phyloP scores from a whole-genome alignment of 2,888 invertebrate species.

The Sipha maydis region DNA sequence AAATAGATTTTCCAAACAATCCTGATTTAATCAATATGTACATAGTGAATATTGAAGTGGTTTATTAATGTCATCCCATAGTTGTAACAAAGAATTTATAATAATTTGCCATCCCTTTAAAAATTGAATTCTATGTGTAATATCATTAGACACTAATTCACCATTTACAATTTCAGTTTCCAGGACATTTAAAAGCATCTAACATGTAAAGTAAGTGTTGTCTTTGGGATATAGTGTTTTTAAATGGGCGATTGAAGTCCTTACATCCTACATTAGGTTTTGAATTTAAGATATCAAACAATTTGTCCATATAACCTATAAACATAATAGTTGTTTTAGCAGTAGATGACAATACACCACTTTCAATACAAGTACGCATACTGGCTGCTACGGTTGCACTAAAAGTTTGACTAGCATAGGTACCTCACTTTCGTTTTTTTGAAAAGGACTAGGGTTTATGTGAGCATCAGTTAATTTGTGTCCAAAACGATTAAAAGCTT shows the following conservation, averaged over 20 bases:
- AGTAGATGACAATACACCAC: no score
- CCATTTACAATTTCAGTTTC: background rate
- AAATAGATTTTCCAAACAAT: slow-evolving; percentile 4
- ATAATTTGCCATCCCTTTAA: background rate
- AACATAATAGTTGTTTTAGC: background rate
- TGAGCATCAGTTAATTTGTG: slow-evolving; percentile 18
- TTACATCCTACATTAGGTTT: background rate
- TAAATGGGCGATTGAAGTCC: background rate
- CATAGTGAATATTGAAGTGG: background rate
- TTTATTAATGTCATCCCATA: no score
- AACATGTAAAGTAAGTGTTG: background rate
- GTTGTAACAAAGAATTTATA: no score
- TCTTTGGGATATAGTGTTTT: background rate
- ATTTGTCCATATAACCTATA: background rate
- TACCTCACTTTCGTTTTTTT: slow-evolving; percentile 38
- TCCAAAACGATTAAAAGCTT: background rate
- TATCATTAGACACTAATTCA: background rate
- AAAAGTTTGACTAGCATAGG: no score
- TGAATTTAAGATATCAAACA: background rate
- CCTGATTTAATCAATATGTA: background rate
- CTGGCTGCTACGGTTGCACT: no score
- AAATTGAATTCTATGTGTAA: background rate
- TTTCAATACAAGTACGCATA: no score
- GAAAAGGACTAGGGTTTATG: slow-evolving; percentile 11
- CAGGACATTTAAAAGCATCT: background rate